A percentile compares a stretch with the other conserved stretches of the same genome.
Evolutionary conservation across 1,140 invertebrate species (phyloP).

Genomic region (Drepana arcuata): DNA sequence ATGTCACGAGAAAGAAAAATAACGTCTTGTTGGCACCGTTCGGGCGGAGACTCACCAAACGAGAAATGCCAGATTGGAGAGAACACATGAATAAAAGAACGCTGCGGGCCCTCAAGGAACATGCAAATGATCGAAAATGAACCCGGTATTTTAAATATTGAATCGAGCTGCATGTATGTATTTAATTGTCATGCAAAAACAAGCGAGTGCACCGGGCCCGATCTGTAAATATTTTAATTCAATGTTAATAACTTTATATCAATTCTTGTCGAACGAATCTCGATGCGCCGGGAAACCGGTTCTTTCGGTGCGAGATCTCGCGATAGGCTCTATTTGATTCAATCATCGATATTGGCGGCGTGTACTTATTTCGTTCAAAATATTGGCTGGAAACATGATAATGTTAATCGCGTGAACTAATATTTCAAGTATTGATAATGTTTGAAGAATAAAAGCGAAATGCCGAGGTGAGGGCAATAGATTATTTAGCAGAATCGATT

Average conservation of each 20-base stretch:
- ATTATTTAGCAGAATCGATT: slow-evolving; percentile 27
- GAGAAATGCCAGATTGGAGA: slow-evolving; percentile 43
- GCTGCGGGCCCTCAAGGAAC: slow-evolving; percentile 25
- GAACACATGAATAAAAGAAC: slow-evolving; percentile 52
- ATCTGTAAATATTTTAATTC: slow-evolving; percentile 36
- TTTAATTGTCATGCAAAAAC: slow-evolving; percentile 46
- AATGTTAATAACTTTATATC: slow-evolving; percentile 39
- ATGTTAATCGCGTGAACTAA: too few relatives aligned
- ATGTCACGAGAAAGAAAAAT: slow-evolving; percentile 19
- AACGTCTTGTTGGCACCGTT: slow-evolving; percentile 23
- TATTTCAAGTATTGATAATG: too few relatives aligned
- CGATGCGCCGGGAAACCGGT: slow-evolving; percentile 13
- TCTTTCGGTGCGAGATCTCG: slow-evolving; percentile 11
- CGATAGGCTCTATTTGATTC: slow-evolving; percentile 22
- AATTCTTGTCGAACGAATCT: slow-evolving; percentile 11
- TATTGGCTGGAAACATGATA: too few relatives aligned
- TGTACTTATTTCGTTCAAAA: too few relatives aligned
- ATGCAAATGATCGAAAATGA: slow-evolving; percentile 24
- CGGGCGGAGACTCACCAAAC: slow-evolving; percentile 26
- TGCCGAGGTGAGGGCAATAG: too few relatives aligned
- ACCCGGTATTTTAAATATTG: slow-evolving; percentile 20
- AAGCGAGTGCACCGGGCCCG: slow-evolving; percentile 25
- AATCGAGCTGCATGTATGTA: slow-evolving; percentile 14
- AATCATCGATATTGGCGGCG: slow-evolving; percentile 28
- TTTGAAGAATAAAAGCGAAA: too few relatives aligned